Evolutionary conservation across 1,140 invertebrate species (phyloP), one percentile per base, ranked within the genome.

Genomic region (Heterodera schachtii): DNA sequence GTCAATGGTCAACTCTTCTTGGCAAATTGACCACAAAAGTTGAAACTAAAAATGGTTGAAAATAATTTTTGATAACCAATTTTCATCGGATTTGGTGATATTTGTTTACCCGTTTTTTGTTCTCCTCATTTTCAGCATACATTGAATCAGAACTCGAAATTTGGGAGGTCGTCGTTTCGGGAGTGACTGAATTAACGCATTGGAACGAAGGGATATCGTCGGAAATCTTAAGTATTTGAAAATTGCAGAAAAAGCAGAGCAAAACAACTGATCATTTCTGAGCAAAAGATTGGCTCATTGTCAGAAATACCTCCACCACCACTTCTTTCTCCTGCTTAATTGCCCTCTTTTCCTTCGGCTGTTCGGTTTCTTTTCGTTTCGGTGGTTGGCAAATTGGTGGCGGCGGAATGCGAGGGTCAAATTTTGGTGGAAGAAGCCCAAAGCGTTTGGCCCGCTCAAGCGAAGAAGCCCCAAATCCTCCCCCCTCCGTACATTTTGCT

Each of bases 171-270:
- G 44, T 66, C 57, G 57, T 6, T 5, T 76, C 64, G 44, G 31
- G 9, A 71, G n/a, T 31, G 31, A 46, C 31, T 9, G 69, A 13
- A 11, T 46, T 46, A 31, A n/a, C 16, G 31, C 1, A 3, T 43
- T 78, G 52, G 11, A 78, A 78, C 2, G 76, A 78, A 13, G 76
- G 76, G 11, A 78, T 78, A 8, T 78, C 76, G 47, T 78, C 76
- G 43, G 52, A 64, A 69, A 78, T 47, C 66, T 69, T 64, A 69
- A 13, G 46, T 44, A 75, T 52, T 41, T 19, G 31, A 49, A 75
- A 46, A 44, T 31, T 31, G 1, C 31, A 0, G 31, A 31, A 31
- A 31, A 31, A 31, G 31, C 31, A 31, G 31, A 31, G 31, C 31
- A 31, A 31, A 75, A 21, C 3, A 16, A 69, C 11, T 13, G n/a